These are phyloP conservation scores for Clarias pachynema DNA, from an alignment of 2,797 vertebrate genomes.

Conservation along the genomic window DNA sequence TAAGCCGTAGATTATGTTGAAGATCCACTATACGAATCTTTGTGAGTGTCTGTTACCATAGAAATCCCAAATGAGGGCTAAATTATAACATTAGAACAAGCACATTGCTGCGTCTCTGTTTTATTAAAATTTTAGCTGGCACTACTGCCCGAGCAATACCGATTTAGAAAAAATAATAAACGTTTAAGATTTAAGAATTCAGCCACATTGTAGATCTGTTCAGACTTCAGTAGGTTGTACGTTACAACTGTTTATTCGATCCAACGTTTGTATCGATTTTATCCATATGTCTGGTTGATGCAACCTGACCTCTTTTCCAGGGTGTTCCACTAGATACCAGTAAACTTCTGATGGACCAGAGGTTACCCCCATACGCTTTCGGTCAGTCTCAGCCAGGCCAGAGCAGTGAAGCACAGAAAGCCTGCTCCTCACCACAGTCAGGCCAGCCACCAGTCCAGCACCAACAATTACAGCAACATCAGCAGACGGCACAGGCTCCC, in stretches of 20 bases:
- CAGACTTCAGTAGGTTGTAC: background rate
- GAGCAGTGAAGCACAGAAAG: slow-evolving; percentile 49
- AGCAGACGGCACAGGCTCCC: slow-evolving; percentile 30
- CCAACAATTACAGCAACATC: slow-evolving; percentile 53
- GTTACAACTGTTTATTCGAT: too few relatives aligned
- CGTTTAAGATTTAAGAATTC: background rate
- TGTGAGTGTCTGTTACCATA: background rate
- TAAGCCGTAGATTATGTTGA: background rate
- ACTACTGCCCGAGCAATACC: background rate
- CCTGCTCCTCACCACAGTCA: slow-evolving; percentile 57
- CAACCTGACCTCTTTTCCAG: slow-evolving; percentile 60
- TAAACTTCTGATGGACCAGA: slow-evolving; percentile 83
- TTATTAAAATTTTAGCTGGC: background rate
- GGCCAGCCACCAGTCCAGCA: slow-evolving; percentile 65
- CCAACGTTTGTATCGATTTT: background rate
- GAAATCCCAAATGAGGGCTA: background rate
- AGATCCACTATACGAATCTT: background rate
- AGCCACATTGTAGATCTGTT: background rate
- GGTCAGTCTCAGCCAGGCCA: slow-evolving; percentile 72
- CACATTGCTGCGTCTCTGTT: background rate
- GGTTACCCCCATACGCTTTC: slow-evolving; percentile 84
- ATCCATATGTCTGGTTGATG: background rate
- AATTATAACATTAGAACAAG: background rate
- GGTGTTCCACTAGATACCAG: slow-evolving; percentile 91
- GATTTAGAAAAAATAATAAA: background rate